These are phyloP conservation scores for Anoura caudifer DNA, from an alignment of 2,113 vertebrate species.

Conservation along the genomic window DNA sequence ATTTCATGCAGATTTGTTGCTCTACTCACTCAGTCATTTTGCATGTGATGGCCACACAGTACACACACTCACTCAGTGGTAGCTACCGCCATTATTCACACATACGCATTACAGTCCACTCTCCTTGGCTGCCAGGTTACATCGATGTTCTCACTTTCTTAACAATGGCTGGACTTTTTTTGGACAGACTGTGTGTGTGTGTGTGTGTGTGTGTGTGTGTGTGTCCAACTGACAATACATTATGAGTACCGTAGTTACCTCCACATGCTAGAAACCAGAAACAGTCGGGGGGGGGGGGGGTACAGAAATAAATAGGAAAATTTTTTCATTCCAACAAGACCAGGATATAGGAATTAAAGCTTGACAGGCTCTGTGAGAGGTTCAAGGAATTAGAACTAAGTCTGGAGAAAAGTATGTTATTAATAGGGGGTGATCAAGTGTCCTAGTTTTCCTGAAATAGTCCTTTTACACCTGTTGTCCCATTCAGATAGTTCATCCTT, in stretches of 20 bases:
- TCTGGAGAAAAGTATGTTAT: slow-evolving; percentile 27
- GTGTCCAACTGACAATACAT: neutral
- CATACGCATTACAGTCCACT: too few relatives aligned
- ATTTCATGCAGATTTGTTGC: too few relatives aligned
- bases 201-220: neutral
- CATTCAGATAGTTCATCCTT: neutral
- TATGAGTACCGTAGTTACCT: neutral
- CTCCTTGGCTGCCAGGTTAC: too few relatives aligned
- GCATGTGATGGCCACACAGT: too few relatives aligned
- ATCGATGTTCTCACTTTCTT: too few relatives aligned
- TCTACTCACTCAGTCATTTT: too few relatives aligned
- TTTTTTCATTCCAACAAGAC: slow-evolving; percentile 31
- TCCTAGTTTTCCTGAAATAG: neutral
- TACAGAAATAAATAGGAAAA: neutral
- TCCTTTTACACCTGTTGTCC: neutral
- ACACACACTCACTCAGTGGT: too few relatives aligned
- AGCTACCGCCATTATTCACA: too few relatives aligned
- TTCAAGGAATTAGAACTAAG: neutral
- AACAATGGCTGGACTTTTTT: too few relatives aligned
- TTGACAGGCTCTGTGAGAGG: neutral
- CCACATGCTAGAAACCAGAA: slow-evolving; percentile 4
- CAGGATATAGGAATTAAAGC: neutral
- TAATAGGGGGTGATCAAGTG: neutral
- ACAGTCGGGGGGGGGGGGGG: neutral
- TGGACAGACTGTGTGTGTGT: too few relatives aligned